Conservation (phyloP, 2,113 vertebrate genomes). For the Anser cygnoides region DNA sequence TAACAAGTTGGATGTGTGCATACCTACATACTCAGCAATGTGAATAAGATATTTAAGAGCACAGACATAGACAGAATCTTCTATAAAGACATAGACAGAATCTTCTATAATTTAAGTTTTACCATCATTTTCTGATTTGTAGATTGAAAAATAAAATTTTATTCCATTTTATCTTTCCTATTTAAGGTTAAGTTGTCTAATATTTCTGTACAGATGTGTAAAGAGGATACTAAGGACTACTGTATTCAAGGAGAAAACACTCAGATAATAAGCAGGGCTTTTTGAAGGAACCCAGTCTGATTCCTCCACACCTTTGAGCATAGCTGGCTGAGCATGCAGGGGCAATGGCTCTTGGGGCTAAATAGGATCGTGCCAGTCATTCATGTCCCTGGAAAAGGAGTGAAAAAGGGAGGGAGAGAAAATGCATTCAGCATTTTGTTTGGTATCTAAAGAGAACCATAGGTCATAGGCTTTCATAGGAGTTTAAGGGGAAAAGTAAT, state of each 20-base stretch:
- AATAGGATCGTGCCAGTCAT: background rate
- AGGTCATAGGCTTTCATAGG: background rate
- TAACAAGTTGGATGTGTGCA: background rate
- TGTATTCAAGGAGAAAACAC: background rate
- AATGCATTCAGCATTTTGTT: background rate
- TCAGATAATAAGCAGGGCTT: background rate
- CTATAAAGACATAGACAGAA: background rate
- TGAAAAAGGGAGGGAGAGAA: background rate
- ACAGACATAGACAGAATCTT: background rate
- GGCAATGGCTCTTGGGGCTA: background rate
- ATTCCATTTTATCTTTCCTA: background rate
- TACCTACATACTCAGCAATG: background rate
- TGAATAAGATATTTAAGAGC: background rate
- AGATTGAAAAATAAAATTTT: background rate
- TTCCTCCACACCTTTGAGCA: background rate
- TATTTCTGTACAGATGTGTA: background rate
- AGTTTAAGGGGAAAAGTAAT: rapidly evolving
- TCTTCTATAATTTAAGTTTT: background rate
- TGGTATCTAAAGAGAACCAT: background rate
- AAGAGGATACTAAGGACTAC: background rate
- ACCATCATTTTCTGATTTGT: background rate
- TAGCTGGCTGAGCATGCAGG: background rate
- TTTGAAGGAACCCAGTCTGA: background rate
- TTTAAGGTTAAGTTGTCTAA: background rate
- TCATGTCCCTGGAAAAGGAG: background rate